phyloP scores from a whole-genome alignment of 2,888 invertebrate genomes.

The Neelides folsomi region DNA sequence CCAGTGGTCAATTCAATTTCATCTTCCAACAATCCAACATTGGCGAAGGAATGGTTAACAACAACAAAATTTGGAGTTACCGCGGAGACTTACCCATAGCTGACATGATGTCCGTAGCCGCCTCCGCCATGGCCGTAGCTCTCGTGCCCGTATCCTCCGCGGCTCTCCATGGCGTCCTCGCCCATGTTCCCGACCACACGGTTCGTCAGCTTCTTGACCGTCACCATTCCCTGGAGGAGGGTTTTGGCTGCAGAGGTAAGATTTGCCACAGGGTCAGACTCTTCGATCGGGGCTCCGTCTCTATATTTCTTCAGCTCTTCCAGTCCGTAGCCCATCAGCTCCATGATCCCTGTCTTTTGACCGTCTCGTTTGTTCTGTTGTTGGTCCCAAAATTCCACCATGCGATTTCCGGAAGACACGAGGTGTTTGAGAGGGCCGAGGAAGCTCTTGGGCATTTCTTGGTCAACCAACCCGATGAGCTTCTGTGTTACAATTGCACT shows the following conservation, averaged over 20 bases:
- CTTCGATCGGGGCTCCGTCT: conserved; percentile 26
- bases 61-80: neutral
- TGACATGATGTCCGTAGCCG: conserved; percentile 19
- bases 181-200: conserved; percentile 32
- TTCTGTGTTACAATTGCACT: conserved; percentile 30
- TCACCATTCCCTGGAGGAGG: conserved; percentile 32
- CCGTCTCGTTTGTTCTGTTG: conserved; percentile 27
- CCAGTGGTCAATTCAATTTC: neutral
- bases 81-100: conserved; percentile 28
- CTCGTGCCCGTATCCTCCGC: conserved; percentile 30
- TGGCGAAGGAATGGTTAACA: neutral
- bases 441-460: conserved; percentile 28
- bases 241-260: conserved; percentile 28
- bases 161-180: conserved; percentile 24
- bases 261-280: conserved; percentile 25
- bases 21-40: neutral
- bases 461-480: conserved; percentile 30
- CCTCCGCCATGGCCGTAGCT: conserved; percentile 21
- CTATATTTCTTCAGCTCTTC: conserved; percentile 31
- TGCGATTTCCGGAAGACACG: conserved; percentile 29
- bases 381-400: conserved; percentile 33
- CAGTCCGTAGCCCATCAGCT: conserved; percentile 32
- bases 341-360: conserved; percentile 28
- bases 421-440: conserved; percentile 30
- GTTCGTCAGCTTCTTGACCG: conserved; percentile 30